Evolutionary conservation across 2,888 invertebrate species (phyloP).

Genomic region (Lasioglossum villosulum): DNA sequence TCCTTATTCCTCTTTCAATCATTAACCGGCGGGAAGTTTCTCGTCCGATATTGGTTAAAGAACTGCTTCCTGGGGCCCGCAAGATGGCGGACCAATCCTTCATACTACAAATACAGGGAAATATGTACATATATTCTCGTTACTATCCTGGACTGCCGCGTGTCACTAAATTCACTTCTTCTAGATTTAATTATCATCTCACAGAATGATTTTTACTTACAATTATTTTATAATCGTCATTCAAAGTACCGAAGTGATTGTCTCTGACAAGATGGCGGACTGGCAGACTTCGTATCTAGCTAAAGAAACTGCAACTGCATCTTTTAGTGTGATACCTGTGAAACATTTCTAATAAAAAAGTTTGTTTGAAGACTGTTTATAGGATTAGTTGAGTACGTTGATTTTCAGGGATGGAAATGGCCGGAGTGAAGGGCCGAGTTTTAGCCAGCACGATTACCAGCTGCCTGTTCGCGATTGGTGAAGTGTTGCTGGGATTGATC

Average conservation of each 20-base stretch:
- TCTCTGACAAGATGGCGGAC: background rate
- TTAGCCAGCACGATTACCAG: constrained; percentile 90
- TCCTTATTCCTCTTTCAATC: constrained; percentile 11
- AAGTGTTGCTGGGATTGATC: constrained; percentile 88
- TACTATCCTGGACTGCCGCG: background rate
- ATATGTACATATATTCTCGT: background rate
- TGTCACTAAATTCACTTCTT: background rate
- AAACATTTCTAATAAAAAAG: no score
- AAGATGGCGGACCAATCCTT: background rate
- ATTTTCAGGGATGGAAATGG: constrained; percentile 89
- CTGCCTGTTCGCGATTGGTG: constrained; percentile 90
- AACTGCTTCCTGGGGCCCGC: background rate
- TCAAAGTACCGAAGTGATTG: background rate
- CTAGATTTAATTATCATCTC: background rate
- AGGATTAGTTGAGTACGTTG: background rate
- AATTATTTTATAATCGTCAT: background rate
- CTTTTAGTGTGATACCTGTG: no score
- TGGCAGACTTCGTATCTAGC: background rate
- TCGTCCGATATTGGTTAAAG: background rate
- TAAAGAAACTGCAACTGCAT: background rate
- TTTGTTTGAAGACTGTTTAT: background rate
- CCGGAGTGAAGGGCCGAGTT: constrained; percentile 90
- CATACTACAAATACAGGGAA: background rate
- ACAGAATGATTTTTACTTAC: background rate
- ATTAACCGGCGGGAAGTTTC: background rate